Evolutionary conservation across 2,888 invertebrate genomes (phyloP).

Genomic region (Cantharis nigra): DNA sequence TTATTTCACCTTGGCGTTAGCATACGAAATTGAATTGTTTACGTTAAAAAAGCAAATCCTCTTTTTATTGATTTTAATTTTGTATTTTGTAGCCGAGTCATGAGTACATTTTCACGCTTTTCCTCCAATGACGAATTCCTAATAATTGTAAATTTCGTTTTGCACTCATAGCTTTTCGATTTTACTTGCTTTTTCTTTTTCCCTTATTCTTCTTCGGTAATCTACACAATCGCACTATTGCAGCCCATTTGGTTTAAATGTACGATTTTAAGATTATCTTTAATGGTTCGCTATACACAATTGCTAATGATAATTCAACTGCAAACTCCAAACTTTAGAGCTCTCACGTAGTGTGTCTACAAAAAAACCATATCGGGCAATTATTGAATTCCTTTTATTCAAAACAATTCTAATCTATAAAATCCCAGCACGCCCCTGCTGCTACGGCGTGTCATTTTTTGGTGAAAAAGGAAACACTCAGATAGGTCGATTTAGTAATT

Average conservation of each 20-base stretch:
- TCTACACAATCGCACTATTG: slow-evolving; percentile 36
- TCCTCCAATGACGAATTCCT: neutral
- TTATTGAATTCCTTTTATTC: neutral
- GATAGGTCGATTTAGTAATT: too few relatives aligned
- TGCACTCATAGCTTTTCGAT: slow-evolving; percentile 40
- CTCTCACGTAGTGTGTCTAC: slow-evolving; percentile 8
- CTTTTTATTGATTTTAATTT: neutral
- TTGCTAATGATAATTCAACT: slow-evolving; percentile 43
- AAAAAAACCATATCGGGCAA: slow-evolving; percentile 2
- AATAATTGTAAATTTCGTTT: slow-evolving; percentile 46
- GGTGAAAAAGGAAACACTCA: too few relatives aligned
- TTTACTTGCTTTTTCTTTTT: slow-evolving; percentile 36
- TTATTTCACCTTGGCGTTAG: neutral
- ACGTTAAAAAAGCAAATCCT: neutral
- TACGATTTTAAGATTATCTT: slow-evolving; percentile 44
- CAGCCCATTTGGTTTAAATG: slow-evolving; percentile 38
- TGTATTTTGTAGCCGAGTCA: neutral
- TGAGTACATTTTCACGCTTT: neutral
- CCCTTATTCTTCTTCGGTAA: slow-evolving; percentile 33
- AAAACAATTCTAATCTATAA: too few relatives aligned
- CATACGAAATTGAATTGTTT: neutral
- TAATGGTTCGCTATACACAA: slow-evolving; percentile 42
- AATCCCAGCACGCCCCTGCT: too few relatives aligned
- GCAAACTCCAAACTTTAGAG: slow-evolving; percentile 15
- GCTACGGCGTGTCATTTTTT: too few relatives aligned